Evolutionary conservation across 2,888 invertebrate species (phyloP).

Genomic region (Dolichopus griseipennis): DNA sequence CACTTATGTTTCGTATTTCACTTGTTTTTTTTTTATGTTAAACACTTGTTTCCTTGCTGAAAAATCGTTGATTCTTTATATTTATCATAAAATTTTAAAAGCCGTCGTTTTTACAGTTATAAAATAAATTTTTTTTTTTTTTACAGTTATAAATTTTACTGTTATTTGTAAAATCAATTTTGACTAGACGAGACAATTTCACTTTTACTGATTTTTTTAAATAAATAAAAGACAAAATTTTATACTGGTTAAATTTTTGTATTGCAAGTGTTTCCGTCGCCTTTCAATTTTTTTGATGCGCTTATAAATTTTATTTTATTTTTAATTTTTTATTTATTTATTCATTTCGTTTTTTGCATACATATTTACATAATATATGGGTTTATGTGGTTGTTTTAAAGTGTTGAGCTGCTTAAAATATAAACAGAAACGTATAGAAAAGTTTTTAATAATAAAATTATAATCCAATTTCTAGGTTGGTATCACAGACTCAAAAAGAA

Average conservation of each 20-base stretch:
- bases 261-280: constrained; percentile 16
- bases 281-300: constrained; percentile 1
- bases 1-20: background rate
- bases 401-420: no score
- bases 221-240: background rate
- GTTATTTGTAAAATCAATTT: constrained; percentile 9
- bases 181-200: constrained; percentile 9
- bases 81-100: background rate
- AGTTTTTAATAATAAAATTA: no score
- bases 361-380: no score
- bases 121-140: background rate
- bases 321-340: background rate
- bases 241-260: background rate
- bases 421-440: no score
- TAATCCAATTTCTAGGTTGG: no score
- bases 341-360: no score
- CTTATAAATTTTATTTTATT: background rate
- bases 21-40: background rate
- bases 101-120: background rate
- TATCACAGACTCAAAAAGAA: no score
- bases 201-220: background rate
- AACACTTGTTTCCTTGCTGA: background rate
- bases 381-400: no score
- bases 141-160: background rate
- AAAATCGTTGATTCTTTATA: background rate